A percentile compares a stretch with the other conserved stretches of the same genome.
phyloP scores from a whole-genome alignment of 2,797 vertebrate species.

The Xenentodon cancila region DNA sequence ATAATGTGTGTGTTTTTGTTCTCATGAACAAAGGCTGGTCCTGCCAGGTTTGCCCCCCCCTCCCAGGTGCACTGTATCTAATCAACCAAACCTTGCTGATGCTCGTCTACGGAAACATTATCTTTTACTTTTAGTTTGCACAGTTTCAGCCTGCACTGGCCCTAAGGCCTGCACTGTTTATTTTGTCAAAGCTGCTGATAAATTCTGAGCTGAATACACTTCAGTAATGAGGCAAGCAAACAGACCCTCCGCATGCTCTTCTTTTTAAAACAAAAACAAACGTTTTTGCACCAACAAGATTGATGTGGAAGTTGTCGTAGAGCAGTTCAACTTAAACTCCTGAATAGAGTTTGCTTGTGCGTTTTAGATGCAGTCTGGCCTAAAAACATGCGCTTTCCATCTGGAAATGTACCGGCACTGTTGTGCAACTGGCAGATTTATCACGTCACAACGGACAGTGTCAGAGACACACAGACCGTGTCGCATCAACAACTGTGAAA shows the following conservation, averaged over 20 bases:
- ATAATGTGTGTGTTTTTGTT: conserved; percentile 5
- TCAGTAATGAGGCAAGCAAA: conserved; percentile 61
- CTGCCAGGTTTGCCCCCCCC: conserved; percentile 57
- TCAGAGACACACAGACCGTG: conserved; percentile 6
- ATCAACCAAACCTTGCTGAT: conserved; percentile 67
- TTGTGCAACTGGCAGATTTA: conserved; percentile 46
- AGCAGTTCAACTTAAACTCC: neutral
- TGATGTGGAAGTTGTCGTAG: neutral
- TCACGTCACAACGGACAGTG: conserved; percentile 16
- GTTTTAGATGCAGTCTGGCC: conserved; percentile 6
- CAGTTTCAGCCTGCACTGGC: conserved; percentile 67
- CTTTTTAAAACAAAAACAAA: conserved; percentile 45
- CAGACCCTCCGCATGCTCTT: conserved; percentile 26
- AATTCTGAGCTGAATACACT: conserved; percentile 61
- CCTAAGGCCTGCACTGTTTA: conserved; percentile 62
- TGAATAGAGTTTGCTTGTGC: neutral
- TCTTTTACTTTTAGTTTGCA: conserved; percentile 73
- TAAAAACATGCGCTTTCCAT: conserved; percentile 15
- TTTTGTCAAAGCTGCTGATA: conserved; percentile 68
- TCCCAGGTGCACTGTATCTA: conserved; percentile 69
- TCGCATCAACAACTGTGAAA: conserved; percentile 33
- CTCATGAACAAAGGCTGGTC: conserved; percentile 27
- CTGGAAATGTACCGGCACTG: conserved; percentile 39
- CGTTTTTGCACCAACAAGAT: conserved; percentile 4
- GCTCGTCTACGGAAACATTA: conserved; percentile 70